A percentile compares a stretch with the other conserved stretches of the same genome.
Evolutionary conservation across 2,113 vertebrate species (phyloP).

Genomic region (Chaenogobius annularis): DNA sequence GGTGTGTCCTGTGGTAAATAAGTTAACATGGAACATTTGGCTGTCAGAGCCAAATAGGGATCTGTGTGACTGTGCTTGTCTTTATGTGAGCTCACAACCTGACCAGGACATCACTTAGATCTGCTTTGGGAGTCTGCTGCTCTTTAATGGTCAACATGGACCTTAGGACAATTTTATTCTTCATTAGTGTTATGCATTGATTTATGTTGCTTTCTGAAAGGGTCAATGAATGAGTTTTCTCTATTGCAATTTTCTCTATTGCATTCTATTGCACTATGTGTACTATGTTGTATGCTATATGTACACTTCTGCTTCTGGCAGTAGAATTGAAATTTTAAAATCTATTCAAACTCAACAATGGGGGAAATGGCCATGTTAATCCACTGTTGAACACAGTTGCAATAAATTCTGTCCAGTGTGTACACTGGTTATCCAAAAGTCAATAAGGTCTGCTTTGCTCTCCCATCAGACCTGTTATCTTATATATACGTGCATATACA

Average conservation of each 20-base stretch:
- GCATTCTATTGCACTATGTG: no score
- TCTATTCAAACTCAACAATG: no score
- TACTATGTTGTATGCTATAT: no score
- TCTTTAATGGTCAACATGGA: not conserved
- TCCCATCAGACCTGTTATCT: conserved; percentile 31
- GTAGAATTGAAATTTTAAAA: no score
- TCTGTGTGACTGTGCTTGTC: conserved; percentile 48
- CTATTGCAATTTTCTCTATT: not conserved
- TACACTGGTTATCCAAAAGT: not conserved
- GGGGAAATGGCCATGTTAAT: no score
- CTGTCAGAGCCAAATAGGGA: conserved; percentile 72
- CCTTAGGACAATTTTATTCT: not conserved
- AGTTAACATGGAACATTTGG: conserved; percentile 75
- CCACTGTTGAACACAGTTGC: no score
- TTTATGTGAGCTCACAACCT: conserved; percentile 59
- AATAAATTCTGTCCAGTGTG: not conserved
- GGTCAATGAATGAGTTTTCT: not conserved
- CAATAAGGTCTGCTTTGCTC: not conserved
- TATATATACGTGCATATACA: conserved; percentile 31
- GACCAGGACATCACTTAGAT: conserved; percentile 32
- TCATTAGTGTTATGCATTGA: not conserved
- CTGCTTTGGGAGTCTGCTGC: not conserved
- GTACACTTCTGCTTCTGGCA: no score
- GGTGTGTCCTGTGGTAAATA: conserved; percentile 56
- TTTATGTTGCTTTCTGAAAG: not conserved